A percentile compares a stretch with the other conserved stretches of the same genome.
Evolutionary conservation across 2,113 vertebrate genomes (phyloP).

Genomic region (Dicaeum eximium): DNA sequence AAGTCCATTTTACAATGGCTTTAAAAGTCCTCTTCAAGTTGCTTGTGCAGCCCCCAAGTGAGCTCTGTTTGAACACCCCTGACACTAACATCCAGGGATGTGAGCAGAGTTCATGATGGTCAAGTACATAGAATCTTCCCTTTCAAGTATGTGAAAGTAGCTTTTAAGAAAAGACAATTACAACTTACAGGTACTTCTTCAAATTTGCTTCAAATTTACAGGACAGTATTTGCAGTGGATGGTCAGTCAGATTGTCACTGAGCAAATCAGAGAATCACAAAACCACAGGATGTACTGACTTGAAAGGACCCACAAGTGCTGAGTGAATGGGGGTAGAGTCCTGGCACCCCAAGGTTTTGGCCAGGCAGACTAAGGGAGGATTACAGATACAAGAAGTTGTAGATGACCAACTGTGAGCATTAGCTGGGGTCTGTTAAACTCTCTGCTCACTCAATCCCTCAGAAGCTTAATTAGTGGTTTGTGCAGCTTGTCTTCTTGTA

Average conservation of each 20-base stretch:
- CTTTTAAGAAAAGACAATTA: neutral
- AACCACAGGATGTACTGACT: neutral
- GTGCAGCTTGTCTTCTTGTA: neutral
- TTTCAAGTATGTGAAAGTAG: neutral
- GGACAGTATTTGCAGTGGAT: neutral
- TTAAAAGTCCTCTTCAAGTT: neutral
- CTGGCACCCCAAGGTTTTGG: neutral
- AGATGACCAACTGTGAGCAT: neutral
- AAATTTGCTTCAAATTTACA: neutral
- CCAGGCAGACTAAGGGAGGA: neutral
- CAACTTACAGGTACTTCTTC: neutral
- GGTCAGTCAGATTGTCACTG: neutral
- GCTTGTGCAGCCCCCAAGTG: neutral
- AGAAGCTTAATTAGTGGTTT: neutral
- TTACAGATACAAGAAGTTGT: neutral
- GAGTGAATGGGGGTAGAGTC: neutral
- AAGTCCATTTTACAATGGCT: neutral
- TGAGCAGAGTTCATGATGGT: neutral
- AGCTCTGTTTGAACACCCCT: neutral
- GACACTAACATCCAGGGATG: neutral
- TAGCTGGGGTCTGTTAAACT: neutral
- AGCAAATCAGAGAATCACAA: neutral
- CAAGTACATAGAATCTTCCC: fast-evolving
- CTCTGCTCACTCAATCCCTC: neutral
- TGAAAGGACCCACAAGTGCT: neutral